Percentiles rank a stretch among this genome's conserved stretches.
These are phyloP conservation scores for Dreissena rostriformis DNA, from an alignment of 1,140 invertebrate species.

Conservation along the genomic window DNA sequence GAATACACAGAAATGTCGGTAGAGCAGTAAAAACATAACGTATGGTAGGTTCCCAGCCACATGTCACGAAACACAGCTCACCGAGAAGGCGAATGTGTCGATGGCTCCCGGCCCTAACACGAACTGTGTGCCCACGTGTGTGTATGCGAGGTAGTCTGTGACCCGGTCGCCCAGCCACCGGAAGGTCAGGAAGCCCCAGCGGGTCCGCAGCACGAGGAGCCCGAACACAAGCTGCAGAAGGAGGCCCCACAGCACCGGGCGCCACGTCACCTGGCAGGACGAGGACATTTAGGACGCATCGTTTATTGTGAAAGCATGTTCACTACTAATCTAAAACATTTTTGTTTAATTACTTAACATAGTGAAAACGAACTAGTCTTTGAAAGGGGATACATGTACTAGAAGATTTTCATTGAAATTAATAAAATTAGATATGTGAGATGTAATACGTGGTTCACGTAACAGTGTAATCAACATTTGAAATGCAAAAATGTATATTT, in stretches of 20 bases:
- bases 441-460: too few species aligned
- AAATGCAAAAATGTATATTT: too few species aligned
- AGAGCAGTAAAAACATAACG: too few species aligned
- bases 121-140: constrained; percentile 90
- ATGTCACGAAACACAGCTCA: constrained; percentile 24
- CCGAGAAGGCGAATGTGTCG: constrained; percentile 76
- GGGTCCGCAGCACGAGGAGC: constrained; percentile 92
- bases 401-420: too few species aligned
- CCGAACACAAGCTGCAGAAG: constrained; percentile 93
- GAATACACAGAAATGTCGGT: too few species aligned
- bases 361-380: too few species aligned
- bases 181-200: constrained; percentile 89
- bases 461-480: too few species aligned
- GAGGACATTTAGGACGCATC: background rate
- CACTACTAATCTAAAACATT: too few species aligned
- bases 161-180: constrained; percentile 88
- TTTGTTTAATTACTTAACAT: too few species aligned
- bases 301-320: background rate
- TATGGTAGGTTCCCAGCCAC: too few species aligned
- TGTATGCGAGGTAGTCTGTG: constrained; percentile 89
- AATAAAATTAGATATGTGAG: too few species aligned
- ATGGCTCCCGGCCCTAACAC: constrained; percentile 88
- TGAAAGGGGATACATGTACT: too few species aligned
- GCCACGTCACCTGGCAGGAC: constrained; percentile 74
- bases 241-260: constrained; percentile 85